These are phyloP conservation scores for Dinomys branickii DNA, from an alignment of 2,113 vertebrate species.

Conservation along the genomic window DNA sequence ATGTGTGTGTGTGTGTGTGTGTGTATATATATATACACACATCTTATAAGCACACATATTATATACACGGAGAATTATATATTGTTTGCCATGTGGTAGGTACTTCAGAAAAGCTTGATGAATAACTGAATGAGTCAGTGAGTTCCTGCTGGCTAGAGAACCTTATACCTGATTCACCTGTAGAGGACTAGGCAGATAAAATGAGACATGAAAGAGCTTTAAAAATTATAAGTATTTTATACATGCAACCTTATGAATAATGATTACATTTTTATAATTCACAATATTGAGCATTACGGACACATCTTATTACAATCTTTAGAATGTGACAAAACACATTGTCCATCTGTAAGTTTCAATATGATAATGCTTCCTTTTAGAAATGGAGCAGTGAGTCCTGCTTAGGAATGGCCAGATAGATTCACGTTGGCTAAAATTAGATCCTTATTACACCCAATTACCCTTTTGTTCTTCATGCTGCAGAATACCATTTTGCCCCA, in stretches of 20 bases:
- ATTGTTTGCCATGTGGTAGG: not conserved
- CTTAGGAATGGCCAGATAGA: not conserved
- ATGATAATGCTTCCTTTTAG: not conserved
- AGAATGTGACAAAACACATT: not conserved
- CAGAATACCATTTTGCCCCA: not conserved
- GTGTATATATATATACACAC: no score
- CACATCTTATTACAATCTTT: not conserved
- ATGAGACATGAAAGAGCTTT: not conserved
- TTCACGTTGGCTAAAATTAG: slow-evolving; percentile 14
- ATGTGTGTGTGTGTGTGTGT: not conserved
- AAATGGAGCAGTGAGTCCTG: not conserved
- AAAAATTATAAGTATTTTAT: not conserved
- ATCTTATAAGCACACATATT: not conserved
- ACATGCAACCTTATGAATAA: not conserved
- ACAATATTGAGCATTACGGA: not conserved
- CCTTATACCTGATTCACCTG: not conserved
- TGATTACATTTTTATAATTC: not conserved
- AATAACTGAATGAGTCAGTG: not conserved
- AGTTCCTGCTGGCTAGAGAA: not conserved
- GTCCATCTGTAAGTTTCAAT: not conserved
- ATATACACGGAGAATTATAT: not conserved
- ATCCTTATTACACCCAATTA: not conserved
- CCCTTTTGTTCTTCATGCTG: slow-evolving; percentile 26
- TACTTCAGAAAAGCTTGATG: not conserved
- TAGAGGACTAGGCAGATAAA: not conserved